Percentiles rank a stretch among this genome's conserved stretches.
Conservation (phyloP, 2,888 invertebrate species). For the Scrobipalpa atriplicella region DNA sequence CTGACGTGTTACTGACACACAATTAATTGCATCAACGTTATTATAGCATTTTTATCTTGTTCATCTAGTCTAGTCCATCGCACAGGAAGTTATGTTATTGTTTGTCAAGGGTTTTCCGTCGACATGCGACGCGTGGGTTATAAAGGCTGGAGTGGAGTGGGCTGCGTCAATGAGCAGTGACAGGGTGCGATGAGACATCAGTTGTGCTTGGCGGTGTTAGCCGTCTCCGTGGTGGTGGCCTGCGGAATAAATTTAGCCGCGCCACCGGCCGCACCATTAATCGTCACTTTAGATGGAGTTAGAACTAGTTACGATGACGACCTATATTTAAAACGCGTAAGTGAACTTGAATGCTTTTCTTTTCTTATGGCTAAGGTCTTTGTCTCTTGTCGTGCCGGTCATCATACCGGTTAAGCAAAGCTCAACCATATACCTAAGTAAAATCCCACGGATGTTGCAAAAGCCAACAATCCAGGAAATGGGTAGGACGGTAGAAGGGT, state of each 20-base stretch:
- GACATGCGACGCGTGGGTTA: constrained; percentile 57
- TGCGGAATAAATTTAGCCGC: constrained; percentile 41
- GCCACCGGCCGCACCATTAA: constrained; percentile 33
- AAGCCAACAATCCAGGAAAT: too few relatives aligned
- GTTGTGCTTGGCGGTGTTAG: constrained; percentile 58
- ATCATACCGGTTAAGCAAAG: neutral
- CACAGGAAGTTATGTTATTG: constrained; percentile 72
- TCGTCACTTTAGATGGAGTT: constrained; percentile 19
- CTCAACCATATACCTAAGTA: too few relatives aligned
- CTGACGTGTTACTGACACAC: constrained; percentile 42
- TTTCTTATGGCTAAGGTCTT: neutral
- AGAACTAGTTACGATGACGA: constrained; percentile 36
- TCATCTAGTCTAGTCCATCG: constrained; percentile 65
- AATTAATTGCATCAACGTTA: constrained; percentile 58
- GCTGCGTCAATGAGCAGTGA: constrained; percentile 47
- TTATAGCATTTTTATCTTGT: constrained; percentile 55
- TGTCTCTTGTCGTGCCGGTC: neutral
- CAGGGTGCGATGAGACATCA: constrained; percentile 63
- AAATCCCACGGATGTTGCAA: too few relatives aligned
- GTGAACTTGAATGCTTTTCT: constrained; percentile 32
- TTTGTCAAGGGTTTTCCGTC: constrained; percentile 65
- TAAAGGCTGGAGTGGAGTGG: constrained; percentile 47
- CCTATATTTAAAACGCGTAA: constrained; percentile 51
- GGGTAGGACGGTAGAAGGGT: too few relatives aligned
- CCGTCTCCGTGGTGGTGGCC: constrained; percentile 45